Evolutionary conservation across 2,888 invertebrate species (phyloP).

Genomic region (Pristionchus entomophagus): DNA sequence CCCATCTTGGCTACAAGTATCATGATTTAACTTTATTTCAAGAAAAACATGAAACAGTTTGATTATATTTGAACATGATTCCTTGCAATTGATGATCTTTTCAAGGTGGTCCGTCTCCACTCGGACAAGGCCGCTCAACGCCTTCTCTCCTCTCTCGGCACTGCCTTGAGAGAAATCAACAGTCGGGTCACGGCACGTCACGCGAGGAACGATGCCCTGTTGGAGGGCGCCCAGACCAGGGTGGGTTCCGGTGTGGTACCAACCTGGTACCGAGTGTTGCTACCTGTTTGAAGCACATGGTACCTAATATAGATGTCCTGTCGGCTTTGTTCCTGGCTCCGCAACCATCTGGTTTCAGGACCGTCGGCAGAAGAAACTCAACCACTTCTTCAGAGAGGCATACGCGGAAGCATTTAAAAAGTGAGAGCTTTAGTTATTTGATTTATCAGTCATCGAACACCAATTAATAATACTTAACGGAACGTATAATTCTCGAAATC

Average conservation of each 20-base stretch:
- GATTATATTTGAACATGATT: too few relatives aligned
- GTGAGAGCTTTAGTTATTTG: not conserved
- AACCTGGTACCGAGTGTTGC: not conserved
- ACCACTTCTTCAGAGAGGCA: slow-evolving; percentile 91
- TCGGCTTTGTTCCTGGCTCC: too few relatives aligned
- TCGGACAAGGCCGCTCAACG: slow-evolving; percentile 53
- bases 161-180: slow-evolving; percentile 3
- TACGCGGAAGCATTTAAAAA: slow-evolving; percentile 45
- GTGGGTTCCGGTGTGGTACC: slow-evolving; percentile 75
- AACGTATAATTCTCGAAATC: too few relatives aligned
- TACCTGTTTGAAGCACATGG: not conserved
- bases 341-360: too few relatives aligned
- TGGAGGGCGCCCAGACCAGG: slow-evolving; percentile 84
- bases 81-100: not conserved
- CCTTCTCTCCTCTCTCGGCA: slow-evolving; percentile 27
- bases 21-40: too few relatives aligned
- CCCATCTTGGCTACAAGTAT: slow-evolving; percentile 89
- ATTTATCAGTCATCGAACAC: too few relatives aligned
- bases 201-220: slow-evolving; percentile 62
- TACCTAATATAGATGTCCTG: too few relatives aligned
- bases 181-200: slow-evolving; percentile 1
- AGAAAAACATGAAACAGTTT: too few relatives aligned
- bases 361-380: slow-evolving; percentile 90
- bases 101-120: slow-evolving; percentile 86
- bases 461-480: too few relatives aligned